phyloP scores from a whole-genome alignment of 53 echinoderm and acorn worm genomes.

The Astropecten irregularis region DNA sequence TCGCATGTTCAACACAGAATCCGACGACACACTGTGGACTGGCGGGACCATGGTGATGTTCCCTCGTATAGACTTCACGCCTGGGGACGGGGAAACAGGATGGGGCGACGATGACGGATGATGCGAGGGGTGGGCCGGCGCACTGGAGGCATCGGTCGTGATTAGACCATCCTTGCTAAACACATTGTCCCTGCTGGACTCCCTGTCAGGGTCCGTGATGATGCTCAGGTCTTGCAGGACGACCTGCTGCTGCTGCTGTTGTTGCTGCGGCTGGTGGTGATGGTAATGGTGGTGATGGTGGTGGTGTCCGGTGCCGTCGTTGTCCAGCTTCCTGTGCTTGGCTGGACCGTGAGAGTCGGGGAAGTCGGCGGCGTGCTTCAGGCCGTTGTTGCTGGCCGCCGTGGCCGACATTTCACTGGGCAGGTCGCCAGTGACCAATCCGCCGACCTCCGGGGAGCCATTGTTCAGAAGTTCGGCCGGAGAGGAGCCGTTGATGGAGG shows the following conservation, averaged over 20 bases:
- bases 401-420: conserved; percentile 73
- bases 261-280: too few species aligned
- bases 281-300: conserved; percentile 21
- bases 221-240: conserved; percentile 63
- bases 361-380: conserved; percentile 29
- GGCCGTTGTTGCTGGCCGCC: conserved; percentile 27
- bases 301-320: conserved; percentile 33
- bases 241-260: too few species aligned
- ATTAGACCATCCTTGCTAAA: not conserved
- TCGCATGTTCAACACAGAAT: conserved; percentile 13
- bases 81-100: conserved; percentile 7
- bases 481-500: conserved; percentile 69
- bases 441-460: conserved; percentile 85
- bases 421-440: conserved; percentile 76
- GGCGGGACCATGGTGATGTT: conserved; percentile 26
- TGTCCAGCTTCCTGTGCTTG: conserved; percentile 64
- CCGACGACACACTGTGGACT: conserved; percentile 11
- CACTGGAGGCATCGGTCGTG: not conserved
- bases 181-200: not conserved
- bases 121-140: not conserved
- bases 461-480: conserved; percentile 65
- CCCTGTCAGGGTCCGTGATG: not conserved
- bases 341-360: conserved; percentile 53
- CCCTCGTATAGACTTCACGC: conserved; percentile 38
- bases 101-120: not conserved